These are phyloP conservation scores for Anticlea derivata DNA, from an alignment of 2,888 invertebrate species.

Conservation along the genomic window DNA sequence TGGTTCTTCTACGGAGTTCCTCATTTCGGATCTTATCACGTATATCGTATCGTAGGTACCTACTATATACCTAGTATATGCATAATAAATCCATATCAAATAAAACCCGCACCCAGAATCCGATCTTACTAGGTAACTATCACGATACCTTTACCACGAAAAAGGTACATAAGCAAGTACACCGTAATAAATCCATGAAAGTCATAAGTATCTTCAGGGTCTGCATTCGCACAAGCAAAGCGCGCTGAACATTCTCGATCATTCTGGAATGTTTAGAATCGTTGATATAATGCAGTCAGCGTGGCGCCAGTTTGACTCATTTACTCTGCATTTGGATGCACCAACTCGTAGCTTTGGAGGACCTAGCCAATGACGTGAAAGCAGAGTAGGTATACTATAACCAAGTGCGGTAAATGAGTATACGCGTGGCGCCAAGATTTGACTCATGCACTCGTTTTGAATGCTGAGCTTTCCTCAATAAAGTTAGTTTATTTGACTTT, in stretches of 20 bases:
- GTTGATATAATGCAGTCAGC: constrained; percentile 58
- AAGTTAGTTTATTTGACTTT: constrained; percentile 1
- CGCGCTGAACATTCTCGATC: constrained; percentile 46
- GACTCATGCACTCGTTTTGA: constrained; percentile 57
- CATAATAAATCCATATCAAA: no score
- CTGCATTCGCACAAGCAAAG: constrained; percentile 60
- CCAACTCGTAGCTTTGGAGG: constrained; percentile 2
- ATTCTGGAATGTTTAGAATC: constrained; percentile 45
- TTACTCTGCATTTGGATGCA: constrained; percentile 10
- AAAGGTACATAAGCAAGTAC: constrained; percentile 57
- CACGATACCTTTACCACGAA: background rate
- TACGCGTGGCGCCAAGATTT: background rate
- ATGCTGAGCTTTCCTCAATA: constrained; percentile 39
- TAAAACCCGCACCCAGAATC: constrained; percentile 4
- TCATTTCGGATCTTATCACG: no score
- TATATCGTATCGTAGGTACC: no score
- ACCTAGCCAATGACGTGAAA: constrained; percentile 37
- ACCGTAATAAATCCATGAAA: constrained; percentile 62
- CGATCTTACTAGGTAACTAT: background rate
- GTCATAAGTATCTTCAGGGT: constrained; percentile 60
- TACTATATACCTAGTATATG: no score
- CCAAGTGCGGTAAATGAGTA: background rate
- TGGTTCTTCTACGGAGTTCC: no score
- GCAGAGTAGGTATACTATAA: constrained; percentile 36
- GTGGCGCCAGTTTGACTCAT: constrained; percentile 50